Conservation (phyloP, 2,888 invertebrate species). For the Taphrorychus bicolor region DNA sequence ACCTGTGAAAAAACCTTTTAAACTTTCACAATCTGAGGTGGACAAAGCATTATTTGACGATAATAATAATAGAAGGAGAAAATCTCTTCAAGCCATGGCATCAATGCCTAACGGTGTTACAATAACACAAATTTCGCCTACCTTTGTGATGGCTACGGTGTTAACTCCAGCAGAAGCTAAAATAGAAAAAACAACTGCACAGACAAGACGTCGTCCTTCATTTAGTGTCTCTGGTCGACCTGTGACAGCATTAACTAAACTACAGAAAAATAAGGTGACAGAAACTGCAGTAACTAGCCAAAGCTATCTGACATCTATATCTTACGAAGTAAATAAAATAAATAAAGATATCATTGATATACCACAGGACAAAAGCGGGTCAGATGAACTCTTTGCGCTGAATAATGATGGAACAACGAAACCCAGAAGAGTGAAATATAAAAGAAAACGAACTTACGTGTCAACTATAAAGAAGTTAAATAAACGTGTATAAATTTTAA, state of each 20-base stretch:
- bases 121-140: no score
- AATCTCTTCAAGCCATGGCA: slow-evolving; percentile 7
- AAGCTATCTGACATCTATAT: slow-evolving; percentile 64
- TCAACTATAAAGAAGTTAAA: neutral
- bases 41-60: slow-evolving; percentile 46
- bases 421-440: slow-evolving; percentile 45
- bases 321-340: slow-evolving; percentile 62
- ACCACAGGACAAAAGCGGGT: neutral
- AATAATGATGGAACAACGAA: slow-evolving; percentile 17
- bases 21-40: slow-evolving; percentile 46
- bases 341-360: no score
- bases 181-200: neutral
- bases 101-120: neutral
- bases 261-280: neutral
- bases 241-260: slow-evolving; percentile 25
- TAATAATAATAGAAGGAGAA: slow-evolving; percentile 26
- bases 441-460: slow-evolving; percentile 43
- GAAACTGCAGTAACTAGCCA: slow-evolving; percentile 57
- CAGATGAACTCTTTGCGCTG: no score
- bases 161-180: no score
- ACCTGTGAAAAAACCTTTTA: slow-evolving; percentile 13
- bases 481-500: no score
- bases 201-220: slow-evolving; percentile 5
- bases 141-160: no score
- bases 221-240: slow-evolving; percentile 13